phyloP scores from a whole-genome alignment of 2,888 invertebrate species.

The Panopea generosa region DNA sequence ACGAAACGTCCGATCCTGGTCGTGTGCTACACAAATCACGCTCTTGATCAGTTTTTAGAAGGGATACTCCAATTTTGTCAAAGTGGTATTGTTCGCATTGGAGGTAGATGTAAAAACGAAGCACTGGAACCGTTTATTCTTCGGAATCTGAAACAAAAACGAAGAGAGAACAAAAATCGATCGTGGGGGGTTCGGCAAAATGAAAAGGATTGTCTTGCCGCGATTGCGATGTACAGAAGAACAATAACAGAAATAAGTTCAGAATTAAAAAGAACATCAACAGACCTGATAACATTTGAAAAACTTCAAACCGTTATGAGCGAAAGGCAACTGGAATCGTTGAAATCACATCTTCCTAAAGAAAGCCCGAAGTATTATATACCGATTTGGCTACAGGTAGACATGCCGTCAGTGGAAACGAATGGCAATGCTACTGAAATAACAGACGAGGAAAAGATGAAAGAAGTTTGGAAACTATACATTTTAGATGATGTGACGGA shows the following conservation, averaged over 20 bases:
- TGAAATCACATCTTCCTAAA: constrained; percentile 15
- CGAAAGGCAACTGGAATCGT: constrained; percentile 37
- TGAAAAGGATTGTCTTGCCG: constrained; percentile 56
- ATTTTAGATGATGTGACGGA: constrained; percentile 23
- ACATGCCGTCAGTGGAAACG: neutral
- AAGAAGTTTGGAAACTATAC: constrained; percentile 31
- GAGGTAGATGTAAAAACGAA: constrained; percentile 75
- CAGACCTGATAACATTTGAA: constrained; percentile 47
- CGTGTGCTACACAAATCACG: constrained; percentile 85
- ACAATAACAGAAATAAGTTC: constrained; percentile 55
- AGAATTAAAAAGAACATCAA: constrained; percentile 53
- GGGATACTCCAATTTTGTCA: constrained; percentile 72
- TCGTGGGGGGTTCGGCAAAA: constrained; percentile 52
- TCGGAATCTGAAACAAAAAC: constrained; percentile 41
- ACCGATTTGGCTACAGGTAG: constrained; percentile 32
- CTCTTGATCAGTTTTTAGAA: constrained; percentile 83
- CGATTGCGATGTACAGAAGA: constrained; percentile 34
- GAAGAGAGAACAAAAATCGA: constrained; percentile 33
- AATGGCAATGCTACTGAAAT: neutral
- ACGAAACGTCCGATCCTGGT: constrained; percentile 78
- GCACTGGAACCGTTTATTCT: constrained; percentile 67
- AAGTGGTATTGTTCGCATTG: constrained; percentile 79
- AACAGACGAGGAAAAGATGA: constrained; percentile 4
- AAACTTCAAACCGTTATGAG: constrained; percentile 55
- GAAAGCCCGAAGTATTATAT: constrained; percentile 15